Base-by-base conservation (phyloP, 1,140 invertebrate species). In the Heliconius himera region DNA sequence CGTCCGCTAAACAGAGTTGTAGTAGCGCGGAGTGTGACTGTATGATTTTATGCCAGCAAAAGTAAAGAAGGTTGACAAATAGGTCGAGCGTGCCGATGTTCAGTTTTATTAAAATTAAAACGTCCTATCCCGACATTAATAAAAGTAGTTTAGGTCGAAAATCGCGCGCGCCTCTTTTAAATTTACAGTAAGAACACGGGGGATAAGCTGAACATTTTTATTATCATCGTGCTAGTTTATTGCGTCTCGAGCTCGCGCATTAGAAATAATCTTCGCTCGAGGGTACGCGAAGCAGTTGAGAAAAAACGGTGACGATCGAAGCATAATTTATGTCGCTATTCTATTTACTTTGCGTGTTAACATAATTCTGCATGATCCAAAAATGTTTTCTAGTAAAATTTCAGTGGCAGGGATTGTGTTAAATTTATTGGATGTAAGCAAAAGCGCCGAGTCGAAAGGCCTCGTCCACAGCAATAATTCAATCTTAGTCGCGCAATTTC, bases 41-140 rank as follows among this genome's bases (percentile, higher is more conserved):
- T 92, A 92, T 93, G 91, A 93, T 93, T 93, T 93, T 87, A 89
- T 87, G 91, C 90, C 90, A 91, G 89, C 90, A 89, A 93, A 92
- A 93, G 91, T 94, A 93, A 93, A 91, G 90, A 93, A 90, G 92
- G 90, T 94, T 94, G 92, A 93, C 93, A 93, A 94, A 94, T 93
- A 92, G 89, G 87, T 89, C 87, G 88, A 84, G 87, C 91, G 92
- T 93, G 91, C 90, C 86, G 90, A 90, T 91, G 90, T 91, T 93
- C 91, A 89, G 89, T 91, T 92, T 93, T 93, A 94, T 93, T 94
- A 94, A 94, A 94, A 93, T 92, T 94, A 94, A 94, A 94, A 91
- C 83, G 87, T 90, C 88, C 89, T 87, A 89, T 88, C 87, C 79
- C 87, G 87, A 89, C 86, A 87, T 91, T 91, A 90, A 91, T 90